A percentile compares a stretch with the other conserved stretches of the same genome.
phyloP scores from a whole-genome alignment of 2,888 invertebrate species.

The Drepana falcataria region DNA sequence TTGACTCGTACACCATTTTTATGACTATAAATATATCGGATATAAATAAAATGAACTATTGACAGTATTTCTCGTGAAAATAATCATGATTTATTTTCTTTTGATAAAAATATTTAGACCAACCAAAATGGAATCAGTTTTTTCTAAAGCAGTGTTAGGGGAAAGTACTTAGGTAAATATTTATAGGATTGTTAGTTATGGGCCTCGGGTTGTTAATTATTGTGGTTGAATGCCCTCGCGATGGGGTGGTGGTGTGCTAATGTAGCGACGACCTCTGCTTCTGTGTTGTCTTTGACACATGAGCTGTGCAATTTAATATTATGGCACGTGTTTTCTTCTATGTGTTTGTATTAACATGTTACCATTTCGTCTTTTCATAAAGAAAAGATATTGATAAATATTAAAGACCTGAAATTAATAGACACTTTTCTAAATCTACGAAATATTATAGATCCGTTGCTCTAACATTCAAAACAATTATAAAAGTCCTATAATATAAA shows the following conservation, averaged over 20 bases:
- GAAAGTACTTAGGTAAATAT: background rate
- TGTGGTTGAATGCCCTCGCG: background rate
- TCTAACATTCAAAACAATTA: too few species aligned
- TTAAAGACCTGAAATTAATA: too few species aligned
- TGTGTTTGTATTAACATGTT: too few species aligned
- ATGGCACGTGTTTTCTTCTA: too few species aligned
- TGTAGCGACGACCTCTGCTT: background rate
- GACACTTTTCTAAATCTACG: too few species aligned
- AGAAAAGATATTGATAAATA: too few species aligned
- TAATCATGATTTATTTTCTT: background rate
- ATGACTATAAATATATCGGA: background rate
- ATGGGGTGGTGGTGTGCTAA: background rate
- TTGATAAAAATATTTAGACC: background rate
- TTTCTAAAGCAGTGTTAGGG: background rate
- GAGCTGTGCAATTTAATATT: background rate
- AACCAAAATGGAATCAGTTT: background rate
- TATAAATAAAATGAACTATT: too few species aligned
- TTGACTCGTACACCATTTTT: background rate
- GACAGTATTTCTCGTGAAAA: too few species aligned
- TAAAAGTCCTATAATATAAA: too few species aligned
- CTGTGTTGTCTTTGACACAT: background rate
- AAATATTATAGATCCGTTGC: too few species aligned
- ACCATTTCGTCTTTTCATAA: too few species aligned
- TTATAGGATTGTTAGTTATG: background rate
- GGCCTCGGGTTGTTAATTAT: background rate